These are phyloP conservation scores for Horisme vitalbata DNA, from an alignment of 2,888 invertebrate species.

Conservation along the genomic window DNA sequence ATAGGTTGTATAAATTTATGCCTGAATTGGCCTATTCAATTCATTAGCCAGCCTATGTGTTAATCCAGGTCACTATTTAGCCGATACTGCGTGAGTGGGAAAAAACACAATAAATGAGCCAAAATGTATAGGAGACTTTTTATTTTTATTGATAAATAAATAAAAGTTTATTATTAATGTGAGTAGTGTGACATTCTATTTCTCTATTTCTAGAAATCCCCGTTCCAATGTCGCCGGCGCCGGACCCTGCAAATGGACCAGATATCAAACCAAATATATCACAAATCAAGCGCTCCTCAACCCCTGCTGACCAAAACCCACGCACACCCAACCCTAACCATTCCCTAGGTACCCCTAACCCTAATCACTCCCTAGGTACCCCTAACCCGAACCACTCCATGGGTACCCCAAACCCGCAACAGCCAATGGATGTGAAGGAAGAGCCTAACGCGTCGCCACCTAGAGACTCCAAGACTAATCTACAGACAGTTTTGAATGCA, in stretches of 20 bases:
- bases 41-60: too few species aligned
- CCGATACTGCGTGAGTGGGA: too few species aligned
- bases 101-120: too few species aligned
- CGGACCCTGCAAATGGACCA: conserved; percentile 50
- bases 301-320: conserved; percentile 69
- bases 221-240: conserved; percentile 65
- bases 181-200: too few species aligned
- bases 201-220: conserved; percentile 52
- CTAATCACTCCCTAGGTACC: conserved; percentile 68
- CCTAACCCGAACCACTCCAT: conserved; percentile 71
- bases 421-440: conserved; percentile 69
- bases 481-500: conserved; percentile 62
- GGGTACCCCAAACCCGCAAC: conserved; percentile 72
- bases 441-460: conserved; percentile 57
- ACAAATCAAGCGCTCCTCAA: conserved; percentile 72
- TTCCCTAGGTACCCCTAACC: conserved; percentile 68
- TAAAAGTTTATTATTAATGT: too few species aligned
- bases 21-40: too few species aligned
- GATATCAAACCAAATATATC: conserved; percentile 74
- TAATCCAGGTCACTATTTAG: too few species aligned
- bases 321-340: conserved; percentile 72
- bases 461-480: conserved; percentile 60
- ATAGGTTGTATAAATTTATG: too few species aligned
- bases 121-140: too few species aligned
- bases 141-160: too few species aligned